Evolutionary conservation across 2,888 invertebrate genomes (phyloP), one percentile per base, ranked within the genome.

Genomic region (Sminthurides aquaticus): DNA sequence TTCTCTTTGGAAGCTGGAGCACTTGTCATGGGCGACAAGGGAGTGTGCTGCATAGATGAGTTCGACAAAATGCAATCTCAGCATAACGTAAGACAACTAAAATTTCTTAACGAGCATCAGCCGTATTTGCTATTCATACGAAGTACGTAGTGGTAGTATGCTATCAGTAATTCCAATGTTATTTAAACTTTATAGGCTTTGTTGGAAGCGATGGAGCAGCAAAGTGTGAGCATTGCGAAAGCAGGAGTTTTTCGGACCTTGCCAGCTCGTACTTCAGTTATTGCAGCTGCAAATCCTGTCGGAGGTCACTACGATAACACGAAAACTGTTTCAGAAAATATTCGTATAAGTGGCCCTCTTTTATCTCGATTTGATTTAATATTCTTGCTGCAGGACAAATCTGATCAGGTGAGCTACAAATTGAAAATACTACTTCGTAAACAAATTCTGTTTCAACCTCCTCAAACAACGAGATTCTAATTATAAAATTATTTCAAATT

Each of bases 161-260:
- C 15, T 54, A 8, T 20, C 43, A 34, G 15, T 11, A 34, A 34
- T 34, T 34, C 43, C 43, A 55, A 15, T 3, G 18, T 27, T 22
- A 26, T 18, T 60, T 60, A n/a, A 29, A 34, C 54, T 61, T 80
- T 81, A 73, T 78, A 88, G 83, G 87, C 90, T 65, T 81, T 97
- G 60, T 80, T 96, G 54, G 96, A 97, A 81, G 90, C 91, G 0
- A 93, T 97, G 93, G 96, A 97, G 77, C 93, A 96, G 76, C 88
- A 94, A 74, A 86, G 87, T 57, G 88, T 96, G 49, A 91, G 91
- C 76, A 85, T 96, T 62, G 91, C 94, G 1, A 92, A 94, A 78
- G 75, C 75, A 24, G 82, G 82, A 1, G 79, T 82, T 48, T 79
- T 81, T 11, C 76, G 74, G 66, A 81, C 80, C 67, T 75, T 83